Base-by-base conservation (phyloP, 2,113 vertebrate genomes). In the Cygnus atratus region DNA sequence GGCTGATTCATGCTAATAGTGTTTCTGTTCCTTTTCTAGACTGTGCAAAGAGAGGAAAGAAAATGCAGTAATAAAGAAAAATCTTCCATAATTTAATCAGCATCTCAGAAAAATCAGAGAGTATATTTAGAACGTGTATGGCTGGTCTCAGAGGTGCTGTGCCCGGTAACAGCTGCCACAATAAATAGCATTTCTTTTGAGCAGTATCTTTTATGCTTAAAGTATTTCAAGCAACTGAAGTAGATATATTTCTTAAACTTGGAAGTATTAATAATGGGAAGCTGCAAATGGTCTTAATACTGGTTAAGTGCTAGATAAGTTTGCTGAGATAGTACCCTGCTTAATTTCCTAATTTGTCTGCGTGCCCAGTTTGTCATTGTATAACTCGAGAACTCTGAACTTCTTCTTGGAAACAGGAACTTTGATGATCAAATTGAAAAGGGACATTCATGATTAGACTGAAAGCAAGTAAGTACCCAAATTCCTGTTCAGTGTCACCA, bases 51-150 rank as follows among this genome's bases (percentile, higher is more conserved):
- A 73, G 52, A 43, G 29, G 55, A 28, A 76, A 31, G 48, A 67
- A 67, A 50, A 63, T 41, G 81, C 26, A 65, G 62, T 74, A 81
- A 80, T 61, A 75, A 74, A 54, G 83, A 93, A 71, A 80, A 85
- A 86, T 79, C 67, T 57, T 78, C 75, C 31, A 20, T 88, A 76
- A 89, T 82, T 82, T 74, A 90, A 80, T 74, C 79, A 88, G 26
- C 41, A 17, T 62, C 84, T 61, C 61, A 57, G 66, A 62, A 43
- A 87, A 91, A 81, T 90, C 31, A 41, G n/a, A 50, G 83, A 59
- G 37, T 96, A 92, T 95, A 92, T 95, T 92, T 93, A 92, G 87
- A 94, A 67, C 55, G 18, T 46, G 54, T 71, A 39, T 87, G 84
- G 80, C 81, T 91, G 81, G 57, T 88, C 86, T 76, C 24, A 29